Conservation (phyloP, 2,797 vertebrate species). For the Oreochromis mossambicus region DNA sequence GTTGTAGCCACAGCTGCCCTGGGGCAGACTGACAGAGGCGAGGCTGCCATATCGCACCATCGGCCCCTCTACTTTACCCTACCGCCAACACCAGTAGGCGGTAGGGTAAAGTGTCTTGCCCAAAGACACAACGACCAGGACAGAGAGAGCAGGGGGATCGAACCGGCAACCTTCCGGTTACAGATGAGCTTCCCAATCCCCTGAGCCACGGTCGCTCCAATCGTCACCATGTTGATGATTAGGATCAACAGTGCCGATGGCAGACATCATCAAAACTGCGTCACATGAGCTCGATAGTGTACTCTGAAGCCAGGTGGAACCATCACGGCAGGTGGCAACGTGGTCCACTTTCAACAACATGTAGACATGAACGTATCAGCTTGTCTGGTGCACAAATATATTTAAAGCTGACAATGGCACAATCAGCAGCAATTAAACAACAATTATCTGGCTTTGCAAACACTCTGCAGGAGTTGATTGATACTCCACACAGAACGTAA, state of each 20-base stretch:
- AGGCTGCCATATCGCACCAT: too few species aligned
- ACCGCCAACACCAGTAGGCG: too few species aligned
- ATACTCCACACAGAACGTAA: slow-evolving; percentile 23
- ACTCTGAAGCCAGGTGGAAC: neutral
- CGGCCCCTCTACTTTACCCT: too few species aligned
- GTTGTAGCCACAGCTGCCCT: too few species aligned
- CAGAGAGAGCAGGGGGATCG: too few species aligned
- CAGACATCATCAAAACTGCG: neutral
- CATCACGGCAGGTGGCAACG: neutral
- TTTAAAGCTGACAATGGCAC: neutral
- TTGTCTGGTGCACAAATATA: neutral
- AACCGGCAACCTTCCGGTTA: too few species aligned
- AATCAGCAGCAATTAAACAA: neutral
- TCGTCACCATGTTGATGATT: slow-evolving; percentile 3
- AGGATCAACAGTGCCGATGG: neutral
- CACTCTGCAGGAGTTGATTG: slow-evolving; percentile 37
- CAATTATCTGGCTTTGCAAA: slow-evolving; percentile 9
- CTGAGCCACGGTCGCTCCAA: neutral
- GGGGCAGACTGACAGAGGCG: too few species aligned
- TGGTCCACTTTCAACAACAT: neutral
- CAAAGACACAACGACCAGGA: too few species aligned
- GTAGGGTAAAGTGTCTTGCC: too few species aligned
- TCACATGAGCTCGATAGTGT: neutral
- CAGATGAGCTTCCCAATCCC: too few species aligned
- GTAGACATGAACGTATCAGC: neutral